These are phyloP conservation scores for Sminthopsis crassicaudata DNA, from an alignment of 2,113 vertebrate species.

Conservation along the genomic window DNA sequence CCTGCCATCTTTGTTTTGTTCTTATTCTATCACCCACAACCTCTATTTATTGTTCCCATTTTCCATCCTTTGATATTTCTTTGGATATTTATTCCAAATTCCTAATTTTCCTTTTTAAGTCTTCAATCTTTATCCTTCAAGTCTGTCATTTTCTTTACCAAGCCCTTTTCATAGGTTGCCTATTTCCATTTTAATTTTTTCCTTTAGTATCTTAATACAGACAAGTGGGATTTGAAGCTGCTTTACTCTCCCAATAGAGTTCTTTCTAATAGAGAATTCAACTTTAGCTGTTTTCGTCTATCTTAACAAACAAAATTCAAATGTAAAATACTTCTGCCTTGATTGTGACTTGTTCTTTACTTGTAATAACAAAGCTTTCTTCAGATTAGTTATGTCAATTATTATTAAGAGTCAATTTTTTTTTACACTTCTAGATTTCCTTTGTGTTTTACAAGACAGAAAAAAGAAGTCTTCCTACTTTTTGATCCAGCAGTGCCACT, in stretches of 20 bases:
- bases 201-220: not conserved
- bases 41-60: not conserved
- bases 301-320: not conserved
- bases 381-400: not conserved
- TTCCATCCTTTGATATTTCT: not conserved
- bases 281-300: not conserved
- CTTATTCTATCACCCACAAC: not conserved
- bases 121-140: not conserved
- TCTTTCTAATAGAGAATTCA: not conserved
- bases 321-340: not conserved
- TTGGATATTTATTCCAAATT: not conserved
- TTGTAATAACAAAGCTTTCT: not conserved
- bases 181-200: not conserved
- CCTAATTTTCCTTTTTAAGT: not conserved
- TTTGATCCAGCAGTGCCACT: no score
- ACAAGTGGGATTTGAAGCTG: not conserved
- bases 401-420: not conserved
- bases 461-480: not conserved
- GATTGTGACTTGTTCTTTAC: not conserved
- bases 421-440: not conserved
- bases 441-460: not conserved
- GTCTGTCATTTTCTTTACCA: not conserved
- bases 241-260: not conserved
- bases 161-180: not conserved
- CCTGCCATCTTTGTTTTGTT: not conserved